Percentiles rank a stretch among this genome's conserved stretches.
Evolutionary conservation across 2,113 vertebrate species (phyloP).

Genomic region (Cinclus cinclus): DNA sequence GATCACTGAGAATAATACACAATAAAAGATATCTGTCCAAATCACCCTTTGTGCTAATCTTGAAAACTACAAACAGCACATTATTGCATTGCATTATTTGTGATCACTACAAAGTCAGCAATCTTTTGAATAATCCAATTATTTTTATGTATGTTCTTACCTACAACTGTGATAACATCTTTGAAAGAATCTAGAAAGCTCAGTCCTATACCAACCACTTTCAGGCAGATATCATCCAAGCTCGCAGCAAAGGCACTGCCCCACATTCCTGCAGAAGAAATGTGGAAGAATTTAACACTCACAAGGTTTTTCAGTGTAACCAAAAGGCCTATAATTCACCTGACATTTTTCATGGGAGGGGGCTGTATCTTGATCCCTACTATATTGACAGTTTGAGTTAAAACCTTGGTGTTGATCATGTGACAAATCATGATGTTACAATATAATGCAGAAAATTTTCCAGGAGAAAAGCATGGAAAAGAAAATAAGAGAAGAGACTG

Average conservation of each 20-base stretch:
- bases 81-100: background rate
- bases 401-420: background rate
- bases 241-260: slow-evolving; percentile 81
- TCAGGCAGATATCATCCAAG: slow-evolving; percentile 77
- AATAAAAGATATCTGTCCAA: background rate
- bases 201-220: slow-evolving; percentile 56
- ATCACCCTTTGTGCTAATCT: background rate
- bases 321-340: background rate
- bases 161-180: slow-evolving; percentile 64
- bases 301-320: background rate
- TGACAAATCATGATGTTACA: background rate
- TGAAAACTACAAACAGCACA: background rate
- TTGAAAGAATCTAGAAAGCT: slow-evolving; percentile 65
- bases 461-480: background rate
- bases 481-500: background rate
- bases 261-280: slow-evolving; percentile 74
- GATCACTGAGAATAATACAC: background rate
- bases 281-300: background rate
- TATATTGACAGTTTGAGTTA: background rate
- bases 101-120: background rate
- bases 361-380: background rate
- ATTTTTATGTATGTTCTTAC: slow-evolving; percentile 36
- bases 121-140: background rate
- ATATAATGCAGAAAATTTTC: background rate
- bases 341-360: background rate